These are phyloP conservation scores for Tyria jacobaeae DNA, from an alignment of 2,888 invertebrate genomes.

Conservation along the genomic window DNA sequence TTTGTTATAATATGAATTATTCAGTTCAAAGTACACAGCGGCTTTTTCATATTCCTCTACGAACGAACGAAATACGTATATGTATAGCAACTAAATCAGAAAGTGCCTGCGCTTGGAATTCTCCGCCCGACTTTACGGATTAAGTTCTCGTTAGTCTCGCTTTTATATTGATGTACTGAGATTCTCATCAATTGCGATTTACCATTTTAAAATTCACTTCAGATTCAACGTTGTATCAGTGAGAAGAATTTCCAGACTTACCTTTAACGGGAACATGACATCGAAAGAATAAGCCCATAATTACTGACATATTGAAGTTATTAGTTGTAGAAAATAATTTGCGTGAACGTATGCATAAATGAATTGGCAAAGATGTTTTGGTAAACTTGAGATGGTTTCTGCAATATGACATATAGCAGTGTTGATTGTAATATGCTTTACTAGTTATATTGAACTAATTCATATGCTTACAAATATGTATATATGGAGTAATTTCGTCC, in stretches of 20 bases:
- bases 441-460: no score
- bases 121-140: not conserved
- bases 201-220: conserved; percentile 3
- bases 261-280: not conserved
- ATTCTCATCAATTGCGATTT: not conserved
- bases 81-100: not conserved
- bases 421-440: no score
- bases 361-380: not conserved
- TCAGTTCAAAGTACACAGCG: not conserved
- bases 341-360: no score
- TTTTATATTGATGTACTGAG: not conserved
- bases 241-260: not conserved
- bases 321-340: not conserved
- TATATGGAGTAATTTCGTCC: no score
- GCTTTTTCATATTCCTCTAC: no score
- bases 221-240: not conserved
- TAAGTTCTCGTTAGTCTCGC: not conserved
- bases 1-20: no score
- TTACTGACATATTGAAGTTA: not conserved
- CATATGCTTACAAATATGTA: no score
- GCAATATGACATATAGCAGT: not conserved
- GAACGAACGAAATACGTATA: no score
- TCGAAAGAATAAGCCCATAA: not conserved
- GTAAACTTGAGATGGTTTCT: not conserved
- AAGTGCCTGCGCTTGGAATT: not conserved